Base-by-base conservation (phyloP, 2,888 invertebrate species). In the Mimumesa dahlbomi region DNA sequence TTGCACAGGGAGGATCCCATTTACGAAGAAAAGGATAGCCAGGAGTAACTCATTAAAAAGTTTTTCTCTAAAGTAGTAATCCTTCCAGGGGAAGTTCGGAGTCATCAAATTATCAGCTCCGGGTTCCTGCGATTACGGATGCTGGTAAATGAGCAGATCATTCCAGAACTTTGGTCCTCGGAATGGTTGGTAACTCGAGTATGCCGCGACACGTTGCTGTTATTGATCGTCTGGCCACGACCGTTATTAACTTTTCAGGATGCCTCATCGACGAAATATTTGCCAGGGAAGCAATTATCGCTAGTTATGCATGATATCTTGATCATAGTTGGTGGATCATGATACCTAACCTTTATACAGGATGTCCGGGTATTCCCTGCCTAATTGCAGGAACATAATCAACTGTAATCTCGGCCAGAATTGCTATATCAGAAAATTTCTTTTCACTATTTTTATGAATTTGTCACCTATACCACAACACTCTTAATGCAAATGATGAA, bases 1-100 rank as follows among this genome's bases (percentile, higher is more conserved):
- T 71, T 65, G 40, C 49, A 43, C 38, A 21, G 34, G 49, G 46
- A 57, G 61, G 50, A 63, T 38, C 53, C 49, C 52, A 42, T 11
- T 45, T 7, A 13, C 2, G 14, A 11, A 19, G 42, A 13, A 46
- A 40, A 11, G 25, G 48, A 43, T 13, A 34, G 36, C 16, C 22
- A 25, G 29, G n/a, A 45, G 36, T 65, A 63, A 71, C 68, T 76
- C 73, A 65, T 76, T 71, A 71, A 69, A 69, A 77, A 77, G 68
- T 77, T 76, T 52, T 65, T 57, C 59, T 25, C 43, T 38, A 52
- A 63, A 54, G 54, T 42, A 45, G 48, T 69, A 75, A 72, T 61
- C 66, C 58, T 52, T 65, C 18, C 43, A 9, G 36, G 11, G 31
- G 42, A 63, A 64, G 57, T 57, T 46, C 42, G 50, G 34, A 70